These are phyloP conservation scores for Agapostemon virescens DNA, from an alignment of 2,888 invertebrate genomes.

Conservation along the genomic window DNA sequence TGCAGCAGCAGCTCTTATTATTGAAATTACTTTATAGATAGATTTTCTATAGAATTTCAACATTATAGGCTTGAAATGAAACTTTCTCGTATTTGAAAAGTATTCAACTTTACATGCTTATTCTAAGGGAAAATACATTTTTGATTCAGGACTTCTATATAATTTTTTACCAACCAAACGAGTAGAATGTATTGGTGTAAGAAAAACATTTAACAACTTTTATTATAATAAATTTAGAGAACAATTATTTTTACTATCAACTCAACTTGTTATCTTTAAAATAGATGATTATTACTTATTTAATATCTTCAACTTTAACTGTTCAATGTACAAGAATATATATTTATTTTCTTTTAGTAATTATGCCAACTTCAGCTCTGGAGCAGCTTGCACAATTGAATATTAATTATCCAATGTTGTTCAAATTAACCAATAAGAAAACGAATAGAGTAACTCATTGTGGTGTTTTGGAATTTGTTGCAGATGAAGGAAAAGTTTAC, in stretches of 20 bases:
- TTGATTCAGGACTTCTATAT: too few species aligned
- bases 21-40: too few species aligned
- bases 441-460: constrained; percentile 94
- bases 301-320: background rate
- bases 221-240: background rate
- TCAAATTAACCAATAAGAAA: constrained; percentile 94
- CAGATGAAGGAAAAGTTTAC: constrained; percentile 98
- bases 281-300: background rate
- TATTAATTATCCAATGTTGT: constrained; percentile 99
- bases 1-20: too few species aligned
- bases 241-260: background rate
- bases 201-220: background rate
- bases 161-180: too few species aligned
- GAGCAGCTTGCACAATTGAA: constrained; percentile 95
- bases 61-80: too few species aligned
- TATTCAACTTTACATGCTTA: too few species aligned
- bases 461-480: constrained; percentile 98
- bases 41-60: too few species aligned
- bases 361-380: constrained; percentile 98
- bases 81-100: too few species aligned
- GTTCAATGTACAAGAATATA: background rate
- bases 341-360: constrained; percentile 85
- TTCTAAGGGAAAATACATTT: too few species aligned
- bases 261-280: background rate
- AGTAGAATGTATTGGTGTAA: too few species aligned